These are phyloP conservation scores for Catharus fuscescens DNA, from an alignment of 2,113 vertebrate genomes.

Conservation along the genomic window DNA sequence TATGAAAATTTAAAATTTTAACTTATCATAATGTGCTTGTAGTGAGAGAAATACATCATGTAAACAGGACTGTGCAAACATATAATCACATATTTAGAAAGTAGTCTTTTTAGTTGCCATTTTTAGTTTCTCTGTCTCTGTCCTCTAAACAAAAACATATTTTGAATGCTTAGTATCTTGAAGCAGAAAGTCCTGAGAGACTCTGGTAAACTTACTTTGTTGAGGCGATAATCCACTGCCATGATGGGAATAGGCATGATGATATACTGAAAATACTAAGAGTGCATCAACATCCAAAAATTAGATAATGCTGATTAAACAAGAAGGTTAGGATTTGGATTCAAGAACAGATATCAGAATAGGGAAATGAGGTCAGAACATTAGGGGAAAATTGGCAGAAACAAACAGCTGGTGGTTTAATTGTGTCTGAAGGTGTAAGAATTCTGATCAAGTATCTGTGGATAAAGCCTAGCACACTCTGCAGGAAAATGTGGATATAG, in stretches of 20 bases:
- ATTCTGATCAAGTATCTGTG: background rate
- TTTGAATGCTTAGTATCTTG: background rate
- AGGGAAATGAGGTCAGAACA: background rate
- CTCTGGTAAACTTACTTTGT: background rate
- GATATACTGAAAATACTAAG: background rate
- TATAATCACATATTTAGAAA: background rate
- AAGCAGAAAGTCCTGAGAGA: background rate
- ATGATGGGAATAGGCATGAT: background rate
- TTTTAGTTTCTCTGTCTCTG: background rate
- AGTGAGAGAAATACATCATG: rapidly evolving
- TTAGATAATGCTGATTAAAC: background rate
- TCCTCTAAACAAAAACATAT: background rate
- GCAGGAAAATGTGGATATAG: background rate
- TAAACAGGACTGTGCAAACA: background rate
- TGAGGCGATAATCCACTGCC: background rate
- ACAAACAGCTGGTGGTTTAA: background rate
- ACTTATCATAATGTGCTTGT: background rate
- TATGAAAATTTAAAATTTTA: background rate
- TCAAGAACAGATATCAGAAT: background rate
- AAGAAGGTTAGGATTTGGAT: background rate
- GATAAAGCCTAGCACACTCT: background rate
- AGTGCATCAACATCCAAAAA: background rate
- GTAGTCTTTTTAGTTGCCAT: background rate
- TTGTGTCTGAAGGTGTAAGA: background rate
- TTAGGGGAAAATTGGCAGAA: background rate